phyloP scores from a whole-genome alignment of 2,113 vertebrate species.

The Zosterops lateralis region DNA sequence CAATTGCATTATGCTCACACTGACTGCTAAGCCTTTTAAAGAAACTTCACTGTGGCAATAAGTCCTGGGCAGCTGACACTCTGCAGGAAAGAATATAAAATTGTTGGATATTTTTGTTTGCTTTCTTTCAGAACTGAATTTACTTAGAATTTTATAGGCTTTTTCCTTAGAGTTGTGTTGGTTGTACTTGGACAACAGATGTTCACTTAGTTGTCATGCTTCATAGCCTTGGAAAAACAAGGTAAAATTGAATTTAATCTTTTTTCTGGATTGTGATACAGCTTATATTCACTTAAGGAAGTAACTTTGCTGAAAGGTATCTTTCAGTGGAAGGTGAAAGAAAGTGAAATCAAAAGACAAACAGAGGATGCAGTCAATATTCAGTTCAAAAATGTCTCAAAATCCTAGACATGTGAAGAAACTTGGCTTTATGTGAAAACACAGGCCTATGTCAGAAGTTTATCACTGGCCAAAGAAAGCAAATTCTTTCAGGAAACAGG shows the following conservation, averaged over 20 bases:
- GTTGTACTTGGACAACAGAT: not conserved
- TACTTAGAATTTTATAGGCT: not conserved
- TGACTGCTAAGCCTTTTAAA: not conserved
- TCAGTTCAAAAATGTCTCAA: not conserved
- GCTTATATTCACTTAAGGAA: not conserved
- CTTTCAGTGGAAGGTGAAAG: not conserved
- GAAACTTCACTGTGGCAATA: not conserved
- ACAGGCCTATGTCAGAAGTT: not conserved
- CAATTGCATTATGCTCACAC: not conserved
- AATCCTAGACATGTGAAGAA: not conserved
- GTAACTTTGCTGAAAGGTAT: not conserved
- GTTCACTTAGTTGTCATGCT: not conserved
- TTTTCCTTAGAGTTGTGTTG: not conserved
- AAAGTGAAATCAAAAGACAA: not conserved
- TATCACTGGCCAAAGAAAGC: not conserved
- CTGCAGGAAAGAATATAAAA: not conserved
- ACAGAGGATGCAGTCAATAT: not conserved
- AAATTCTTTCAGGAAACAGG: not conserved
- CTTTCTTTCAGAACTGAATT: not conserved
- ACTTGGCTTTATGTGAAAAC: not conserved
- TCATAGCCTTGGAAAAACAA: not conserved
- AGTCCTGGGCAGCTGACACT: not conserved
- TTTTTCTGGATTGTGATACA: not conserved
- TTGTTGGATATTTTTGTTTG: accelerated
- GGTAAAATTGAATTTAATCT: not conserved